Evolutionary conservation across 2,888 invertebrate species (phyloP), one percentile per base, ranked within the genome.

Genomic region (Hypena proboscidalis): DNA sequence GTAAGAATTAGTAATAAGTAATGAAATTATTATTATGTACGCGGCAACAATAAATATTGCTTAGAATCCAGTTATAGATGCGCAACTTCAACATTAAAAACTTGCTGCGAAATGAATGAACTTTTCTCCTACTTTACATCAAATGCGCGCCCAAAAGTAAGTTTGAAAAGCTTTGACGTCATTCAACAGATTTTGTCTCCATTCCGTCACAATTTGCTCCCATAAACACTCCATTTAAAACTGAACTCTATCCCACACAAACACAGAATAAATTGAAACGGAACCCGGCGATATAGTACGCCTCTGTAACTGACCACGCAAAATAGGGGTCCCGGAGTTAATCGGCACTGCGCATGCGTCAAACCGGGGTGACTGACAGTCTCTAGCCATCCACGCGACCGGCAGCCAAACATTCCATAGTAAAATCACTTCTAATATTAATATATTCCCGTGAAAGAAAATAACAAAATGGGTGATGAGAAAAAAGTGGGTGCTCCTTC

Each of bases 261-360:
- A 14, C 7, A n/a, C 4, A 20, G 32, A 31, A 39, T 9, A 42
- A 33, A 40, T 34, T 67, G 25, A 39, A 21, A 21, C 65, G 44
- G 57, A 59, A 59, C 52, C 66, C 35, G 7, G 19, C 4, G 1
- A 17, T 15, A 35, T 15, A 13, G 32, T 37, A 34, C 14, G 30
- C 30, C 11, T 37, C 30, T 33, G 49, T 44, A 40, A 41, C 41
- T 54, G 58, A 52, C 54, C 40, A 57, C 57, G 65, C 67, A 36
- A 65, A 68, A 67, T 70, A 71, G 77, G 77, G 78, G 78, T 76
- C 77, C 57, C 54, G 60, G 60, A 58, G 43, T 34, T 50, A 44
- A 49, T 36, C 51, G 30, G 31, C 38, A 65, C 11, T 38, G 64
- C 81, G 81, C 81, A 81, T 75, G 82, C 78, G 82, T 51, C 34